Conservation (phyloP, 2,113 vertebrate genomes). For the Guaruba guarouba region DNA sequence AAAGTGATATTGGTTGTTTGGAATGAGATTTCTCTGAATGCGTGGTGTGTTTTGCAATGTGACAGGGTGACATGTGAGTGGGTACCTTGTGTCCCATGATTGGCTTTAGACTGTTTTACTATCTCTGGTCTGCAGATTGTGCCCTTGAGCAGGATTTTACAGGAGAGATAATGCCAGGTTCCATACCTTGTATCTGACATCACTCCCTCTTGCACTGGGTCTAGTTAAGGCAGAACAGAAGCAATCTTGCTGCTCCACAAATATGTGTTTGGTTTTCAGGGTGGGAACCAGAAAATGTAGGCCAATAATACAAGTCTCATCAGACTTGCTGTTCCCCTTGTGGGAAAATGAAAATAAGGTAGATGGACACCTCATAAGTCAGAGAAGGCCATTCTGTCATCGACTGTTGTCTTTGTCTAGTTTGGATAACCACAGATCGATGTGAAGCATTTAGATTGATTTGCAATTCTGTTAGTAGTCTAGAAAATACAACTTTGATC, state of each 20-base stretch:
- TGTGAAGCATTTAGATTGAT: background rate
- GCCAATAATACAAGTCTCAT: background rate
- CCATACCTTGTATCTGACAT: background rate
- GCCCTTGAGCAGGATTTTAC: background rate
- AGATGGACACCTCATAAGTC: background rate
- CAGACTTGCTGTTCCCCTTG: background rate
- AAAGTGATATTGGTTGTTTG: background rate
- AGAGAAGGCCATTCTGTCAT: rapidly evolving
- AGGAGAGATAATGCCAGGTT: background rate
- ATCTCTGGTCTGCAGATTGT: background rate
- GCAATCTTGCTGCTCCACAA: too few relatives aligned
- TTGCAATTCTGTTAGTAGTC: background rate
- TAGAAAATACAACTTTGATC: background rate
- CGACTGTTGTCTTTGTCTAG: background rate
- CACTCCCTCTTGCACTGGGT: background rate
- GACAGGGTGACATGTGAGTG: background rate
- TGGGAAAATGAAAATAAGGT: background rate
- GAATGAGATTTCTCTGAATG: background rate
- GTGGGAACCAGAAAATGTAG: background rate
- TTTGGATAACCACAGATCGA: background rate
- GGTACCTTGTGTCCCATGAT: rapidly evolving
- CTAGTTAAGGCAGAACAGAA: background rate
- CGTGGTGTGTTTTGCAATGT: rapidly evolving
- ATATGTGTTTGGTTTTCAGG: background rate
- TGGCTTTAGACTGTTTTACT: background rate